Evolutionary conservation across 2,113 vertebrate species (phyloP), one percentile per base, ranked within the genome.

Genomic region (Mus spicilegus): DNA sequence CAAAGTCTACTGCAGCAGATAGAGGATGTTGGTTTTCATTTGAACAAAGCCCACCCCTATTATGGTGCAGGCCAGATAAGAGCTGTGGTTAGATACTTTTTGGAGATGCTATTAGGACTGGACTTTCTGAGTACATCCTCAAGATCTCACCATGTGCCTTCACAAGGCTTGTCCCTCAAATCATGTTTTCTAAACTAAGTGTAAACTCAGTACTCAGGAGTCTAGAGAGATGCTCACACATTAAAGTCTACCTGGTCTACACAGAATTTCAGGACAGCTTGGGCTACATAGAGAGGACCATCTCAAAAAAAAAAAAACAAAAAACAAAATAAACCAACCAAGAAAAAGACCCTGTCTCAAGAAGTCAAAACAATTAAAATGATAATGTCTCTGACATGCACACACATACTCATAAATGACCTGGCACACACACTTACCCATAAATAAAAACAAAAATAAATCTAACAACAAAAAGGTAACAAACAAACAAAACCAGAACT

Each of bases 401-500:
- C 28, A 11, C 28, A 78, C 28, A 78, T 33, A 4, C 28, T 30
- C 49, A 80, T 80, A 80, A 78, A 36, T 54, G 26, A 26, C 24
- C 26, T 67, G 65, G 26, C 65, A 69, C 30, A 76, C 30, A 76
- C 17, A 54, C 49, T 33, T 56, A 12, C 17, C 51, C 78, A 81
- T 81, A 81, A 80, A 56, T 56, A 80, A 80, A 80, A 81, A 81
- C 78, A 81, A 56, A 81, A 81, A 56, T 54, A 81, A 61, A 82
- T n/a, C 54, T n/a, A 58, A 61, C 33, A 81, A 39, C 54, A 58
- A 58, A n/a, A 12, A n/a, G 26, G 11, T 8, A 36, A 80, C 54
- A 36, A 10, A n/a, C 51, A 36, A 82, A 81, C n/a, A 81, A 10
- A 81, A n/a, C 24, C 63, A 67, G 28, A 26, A 1, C 22, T 82